phyloP scores from a whole-genome alignment of 2,113 vertebrate species.

The Tachysurus vachellii region DNA sequence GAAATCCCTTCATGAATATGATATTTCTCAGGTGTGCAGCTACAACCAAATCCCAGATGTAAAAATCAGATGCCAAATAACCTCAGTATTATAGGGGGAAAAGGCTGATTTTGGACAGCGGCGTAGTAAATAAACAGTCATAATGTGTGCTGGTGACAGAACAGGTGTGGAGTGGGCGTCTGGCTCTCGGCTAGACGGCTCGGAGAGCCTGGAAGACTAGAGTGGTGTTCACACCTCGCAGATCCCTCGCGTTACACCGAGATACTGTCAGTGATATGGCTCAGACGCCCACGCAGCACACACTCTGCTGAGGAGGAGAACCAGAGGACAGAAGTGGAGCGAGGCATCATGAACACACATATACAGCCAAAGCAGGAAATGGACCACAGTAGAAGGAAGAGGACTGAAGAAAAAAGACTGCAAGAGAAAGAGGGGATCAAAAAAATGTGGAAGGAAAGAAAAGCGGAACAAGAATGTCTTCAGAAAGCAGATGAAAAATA shows the following conservation, averaged over 20 bases:
- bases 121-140: slow-evolving; percentile 67
- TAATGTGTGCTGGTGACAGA: slow-evolving; percentile 57
- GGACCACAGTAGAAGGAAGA: not conserved
- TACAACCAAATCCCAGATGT: slow-evolving; percentile 24
- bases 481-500: slow-evolving; percentile 8
- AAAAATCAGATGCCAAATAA: slow-evolving; percentile 40
- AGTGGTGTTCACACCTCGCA: slow-evolving; percentile 58
- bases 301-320: slow-evolving; percentile 32
- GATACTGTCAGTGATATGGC: slow-evolving; percentile 51
- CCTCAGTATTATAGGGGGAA: slow-evolving; percentile 24
- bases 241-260: slow-evolving; percentile 39
- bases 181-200: slow-evolving; percentile 68
- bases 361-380: slow-evolving; percentile 22
- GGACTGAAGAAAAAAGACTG: not conserved
- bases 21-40: not conserved
- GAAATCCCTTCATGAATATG: not conserved
- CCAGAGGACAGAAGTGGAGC: slow-evolving; percentile 42
- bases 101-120: slow-evolving; percentile 46
- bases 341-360: slow-evolving; percentile 13
- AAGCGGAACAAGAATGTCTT: not conserved
- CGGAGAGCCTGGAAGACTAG: slow-evolving; percentile 68
- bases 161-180: slow-evolving; percentile 75
- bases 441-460: not conserved
- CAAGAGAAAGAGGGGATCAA: not conserved
- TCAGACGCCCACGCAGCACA: slow-evolving; percentile 56